phyloP scores from a whole-genome alignment of 2,113 vertebrate genomes.

The Bolborhynchus lineola region DNA sequence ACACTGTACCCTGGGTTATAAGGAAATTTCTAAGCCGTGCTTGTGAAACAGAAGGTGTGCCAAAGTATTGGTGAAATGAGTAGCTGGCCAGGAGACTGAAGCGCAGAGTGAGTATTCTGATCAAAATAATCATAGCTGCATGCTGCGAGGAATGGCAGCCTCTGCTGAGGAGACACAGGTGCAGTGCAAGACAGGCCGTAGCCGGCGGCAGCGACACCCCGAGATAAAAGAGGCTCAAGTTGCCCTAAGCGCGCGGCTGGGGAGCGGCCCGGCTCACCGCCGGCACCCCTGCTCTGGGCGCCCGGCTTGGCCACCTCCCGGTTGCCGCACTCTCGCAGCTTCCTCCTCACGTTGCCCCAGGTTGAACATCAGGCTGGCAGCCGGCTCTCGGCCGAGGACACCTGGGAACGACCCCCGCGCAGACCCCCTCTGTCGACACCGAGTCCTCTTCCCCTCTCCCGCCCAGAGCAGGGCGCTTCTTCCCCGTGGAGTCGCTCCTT shows the following conservation, averaged over 20 bases:
- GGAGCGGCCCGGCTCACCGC: background rate
- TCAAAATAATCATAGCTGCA: background rate
- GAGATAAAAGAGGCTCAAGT: background rate
- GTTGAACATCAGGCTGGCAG: background rate
- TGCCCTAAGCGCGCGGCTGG: background rate
- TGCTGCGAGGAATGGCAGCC: background rate
- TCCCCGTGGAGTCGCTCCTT: slow-evolving; percentile 38
- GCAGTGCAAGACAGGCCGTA: background rate
- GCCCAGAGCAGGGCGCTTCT: background rate
- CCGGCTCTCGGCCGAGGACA: background rate
- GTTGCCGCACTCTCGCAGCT: background rate
- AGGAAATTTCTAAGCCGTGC: background rate
- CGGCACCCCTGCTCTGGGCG: background rate
- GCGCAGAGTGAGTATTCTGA: background rate
- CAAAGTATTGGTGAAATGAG: background rate
- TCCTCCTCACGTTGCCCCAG: background rate
- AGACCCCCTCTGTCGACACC: background rate
- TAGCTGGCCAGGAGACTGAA: background rate
- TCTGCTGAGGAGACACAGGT: background rate
- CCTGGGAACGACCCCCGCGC: background rate
- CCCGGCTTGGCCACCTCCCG: background rate
- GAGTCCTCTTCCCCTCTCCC: background rate
- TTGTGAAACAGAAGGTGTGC: background rate
- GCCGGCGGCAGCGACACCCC: background rate
- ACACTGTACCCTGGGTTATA: background rate